Evolutionary conservation across 2,797 vertebrate species (phyloP).

Genomic region (Balearica regulorum): DNA sequence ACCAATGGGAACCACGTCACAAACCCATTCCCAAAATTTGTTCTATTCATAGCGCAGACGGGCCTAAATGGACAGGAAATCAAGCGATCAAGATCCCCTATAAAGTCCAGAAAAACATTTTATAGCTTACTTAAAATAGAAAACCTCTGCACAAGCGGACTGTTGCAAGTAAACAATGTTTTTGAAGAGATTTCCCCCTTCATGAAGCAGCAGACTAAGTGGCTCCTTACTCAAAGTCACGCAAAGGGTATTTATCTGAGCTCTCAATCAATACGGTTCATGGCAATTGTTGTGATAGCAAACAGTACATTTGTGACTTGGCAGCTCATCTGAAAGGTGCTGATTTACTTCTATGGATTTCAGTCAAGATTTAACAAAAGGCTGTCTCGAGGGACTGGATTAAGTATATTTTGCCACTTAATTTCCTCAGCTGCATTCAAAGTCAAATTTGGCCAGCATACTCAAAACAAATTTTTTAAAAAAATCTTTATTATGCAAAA

Average conservation of each 20-base stretch:
- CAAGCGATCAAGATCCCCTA: neutral
- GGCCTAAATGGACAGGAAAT: conserved; percentile 20
- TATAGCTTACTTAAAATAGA: conserved; percentile 58
- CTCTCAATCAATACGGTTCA: conserved; percentile 59
- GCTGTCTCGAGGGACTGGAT: conserved; percentile 2
- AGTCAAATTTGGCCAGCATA: neutral
- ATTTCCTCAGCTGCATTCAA: conserved; percentile 23
- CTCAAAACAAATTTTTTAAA: neutral
- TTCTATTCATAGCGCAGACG: neutral
- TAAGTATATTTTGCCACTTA: conserved; percentile 47
- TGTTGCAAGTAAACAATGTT: conserved; percentile 53
- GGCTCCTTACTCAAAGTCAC: conserved; percentile 62
- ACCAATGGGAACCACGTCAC: neutral
- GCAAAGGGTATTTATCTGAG: conserved; percentile 65
- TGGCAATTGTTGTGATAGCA: conserved; percentile 65
- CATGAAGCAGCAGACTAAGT: conserved; percentile 40
- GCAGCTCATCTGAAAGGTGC: conserved; percentile 68
- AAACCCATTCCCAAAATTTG: neutral
- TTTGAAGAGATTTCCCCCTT: conserved; percentile 58
- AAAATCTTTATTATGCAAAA: neutral
- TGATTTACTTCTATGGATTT: conserved; percentile 52
- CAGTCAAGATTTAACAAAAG: conserved; percentile 64
- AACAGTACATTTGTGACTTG: conserved; percentile 69
- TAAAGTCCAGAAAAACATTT: conserved; percentile 41
- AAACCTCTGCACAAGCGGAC: neutral